Conservation (phyloP, 92 coral and sea anemone genomes). For the Anthopleura xanthogrammica region DNA sequence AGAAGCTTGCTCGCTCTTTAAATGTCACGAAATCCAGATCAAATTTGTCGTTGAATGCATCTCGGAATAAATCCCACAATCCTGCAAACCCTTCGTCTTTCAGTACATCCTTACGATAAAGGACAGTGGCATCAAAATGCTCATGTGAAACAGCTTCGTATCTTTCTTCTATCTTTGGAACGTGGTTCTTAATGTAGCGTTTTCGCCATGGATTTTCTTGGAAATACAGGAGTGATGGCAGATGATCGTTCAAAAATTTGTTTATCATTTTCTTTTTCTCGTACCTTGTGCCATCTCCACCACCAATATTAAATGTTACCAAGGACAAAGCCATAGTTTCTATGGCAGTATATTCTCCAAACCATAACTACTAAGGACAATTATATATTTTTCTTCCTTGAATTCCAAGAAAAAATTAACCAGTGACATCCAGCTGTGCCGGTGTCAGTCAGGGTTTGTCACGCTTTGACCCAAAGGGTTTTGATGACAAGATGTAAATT, state of each 20-base stretch:
- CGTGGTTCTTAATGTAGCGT: background rate
- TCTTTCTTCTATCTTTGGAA: background rate
- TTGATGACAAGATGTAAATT: no score
- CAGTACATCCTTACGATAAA: background rate
- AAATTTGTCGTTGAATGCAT: background rate
- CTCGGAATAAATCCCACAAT: background rate
- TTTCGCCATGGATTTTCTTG: conserved; percentile 4
- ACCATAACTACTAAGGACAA: no score
- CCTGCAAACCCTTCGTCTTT: background rate
- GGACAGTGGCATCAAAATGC: background rate
- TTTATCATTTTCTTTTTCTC: no score
- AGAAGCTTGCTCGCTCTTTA: conserved; percentile 8
- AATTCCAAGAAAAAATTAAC: no score
- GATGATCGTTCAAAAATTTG: background rate
- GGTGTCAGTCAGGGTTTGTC: no score
- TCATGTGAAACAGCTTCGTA: background rate
- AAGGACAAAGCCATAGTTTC: no score
- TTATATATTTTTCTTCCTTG: no score
- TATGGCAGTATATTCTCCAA: no score
- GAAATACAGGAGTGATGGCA: background rate
- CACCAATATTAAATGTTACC: background rate
- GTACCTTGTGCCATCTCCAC: background rate
- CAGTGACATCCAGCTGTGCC: no score
- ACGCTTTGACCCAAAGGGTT: no score
- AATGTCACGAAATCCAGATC: background rate